Conservation (phyloP, 2,113 vertebrate genomes). For the Tympanuchus pallidicinctus region DNA sequence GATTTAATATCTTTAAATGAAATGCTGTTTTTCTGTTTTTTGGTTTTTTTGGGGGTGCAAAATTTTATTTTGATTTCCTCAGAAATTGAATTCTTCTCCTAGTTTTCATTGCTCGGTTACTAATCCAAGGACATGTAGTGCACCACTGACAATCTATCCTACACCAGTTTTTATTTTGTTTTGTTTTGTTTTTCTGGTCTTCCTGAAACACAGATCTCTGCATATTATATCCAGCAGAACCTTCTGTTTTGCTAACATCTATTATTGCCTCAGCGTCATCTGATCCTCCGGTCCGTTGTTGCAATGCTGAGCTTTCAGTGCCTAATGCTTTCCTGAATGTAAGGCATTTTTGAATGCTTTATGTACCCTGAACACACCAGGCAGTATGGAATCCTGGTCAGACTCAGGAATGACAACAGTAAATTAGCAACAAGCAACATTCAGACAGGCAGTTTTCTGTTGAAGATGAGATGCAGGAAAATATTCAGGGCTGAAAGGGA, state of each 20-base stretch:
- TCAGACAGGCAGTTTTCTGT: background rate
- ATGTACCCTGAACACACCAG: background rate
- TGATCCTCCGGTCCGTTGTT: background rate
- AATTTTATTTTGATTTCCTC: background rate
- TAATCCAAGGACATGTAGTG: background rate
- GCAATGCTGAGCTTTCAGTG: background rate
- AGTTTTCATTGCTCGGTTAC: background rate
- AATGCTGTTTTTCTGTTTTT: background rate
- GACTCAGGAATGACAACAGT: background rate
- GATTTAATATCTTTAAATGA: background rate
- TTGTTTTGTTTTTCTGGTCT: background rate
- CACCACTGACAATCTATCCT: background rate
- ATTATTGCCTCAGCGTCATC: background rate
- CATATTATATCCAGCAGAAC: background rate
- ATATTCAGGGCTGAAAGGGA: background rate
- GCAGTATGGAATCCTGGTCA: background rate
- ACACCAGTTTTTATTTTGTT: background rate
- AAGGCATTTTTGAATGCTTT: background rate
- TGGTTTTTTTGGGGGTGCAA: background rate
- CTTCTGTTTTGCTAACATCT: constrained; percentile 28
- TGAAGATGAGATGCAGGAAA: background rate
- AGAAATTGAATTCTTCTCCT: background rate
- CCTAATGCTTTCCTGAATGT: background rate
- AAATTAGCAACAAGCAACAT: background rate
- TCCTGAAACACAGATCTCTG: background rate